Base-by-base conservation (phyloP, 2,797 vertebrate species). In the Eulemur rubriventer region DNA sequence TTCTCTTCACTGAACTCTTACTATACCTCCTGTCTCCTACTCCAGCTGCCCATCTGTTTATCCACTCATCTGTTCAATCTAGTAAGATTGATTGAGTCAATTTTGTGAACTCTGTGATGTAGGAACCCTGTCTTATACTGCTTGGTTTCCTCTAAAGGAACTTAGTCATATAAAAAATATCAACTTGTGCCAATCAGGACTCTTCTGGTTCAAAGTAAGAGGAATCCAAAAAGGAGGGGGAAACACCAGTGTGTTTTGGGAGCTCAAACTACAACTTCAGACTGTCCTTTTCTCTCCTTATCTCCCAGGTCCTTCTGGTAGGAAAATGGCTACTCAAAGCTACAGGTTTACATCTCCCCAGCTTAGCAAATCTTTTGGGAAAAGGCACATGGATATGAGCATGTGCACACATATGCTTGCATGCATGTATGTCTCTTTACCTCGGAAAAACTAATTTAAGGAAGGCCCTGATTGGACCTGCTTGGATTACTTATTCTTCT, bases 51-150 rank as follows among this genome's bases (percentile, higher is more conserved):
- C 46, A 33, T 43, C 78, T 85, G 3, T 95, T 41, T 69, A 57
- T 69, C 33, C 41, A 48, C 3, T 28, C 18, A 17, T 46, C 8
- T 80, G 6, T 59, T 82, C 26, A 52, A n/a, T 35, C 24, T 88
- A 18, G 35, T 69, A 89, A 46, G 55, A 86, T 46, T 92, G 67
- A 43, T 46, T 67, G 33, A 69, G 41, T 43, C 30, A 48, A 41
- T 92, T 94, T 89, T 76, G 35, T 72, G 76, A 72, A 65, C 50
- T 72, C 41, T 33, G 84, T 86, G n/a, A 67, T 84, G n/a, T 38
- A 81, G 50, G 28, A 33, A 50, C 38, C 8, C 16, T 52, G 28
- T 78, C 52, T 95, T 84, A 63, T 20, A 55, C 14, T 26, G 26
- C 30, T 85, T 52, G 65, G 28, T 79, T 89, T 83, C 59, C 61